Evolutionary conservation across 2,888 invertebrate species (phyloP).

Genomic region (Lucinisca nassula): DNA sequence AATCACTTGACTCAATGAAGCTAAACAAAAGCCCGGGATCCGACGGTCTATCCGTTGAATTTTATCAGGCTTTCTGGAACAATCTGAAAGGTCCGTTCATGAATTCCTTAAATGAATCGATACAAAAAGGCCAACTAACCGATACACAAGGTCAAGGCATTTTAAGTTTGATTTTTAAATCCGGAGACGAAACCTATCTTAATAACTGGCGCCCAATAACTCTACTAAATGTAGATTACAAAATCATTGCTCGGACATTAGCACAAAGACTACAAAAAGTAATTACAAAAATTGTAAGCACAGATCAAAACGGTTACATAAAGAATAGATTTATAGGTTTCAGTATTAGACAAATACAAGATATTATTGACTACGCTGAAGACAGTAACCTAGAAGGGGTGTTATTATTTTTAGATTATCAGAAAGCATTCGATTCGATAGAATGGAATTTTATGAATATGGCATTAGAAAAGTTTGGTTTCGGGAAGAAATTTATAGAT

Average conservation of each 20-base stretch:
- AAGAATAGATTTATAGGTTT: not conserved
- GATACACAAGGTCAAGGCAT: not conserved
- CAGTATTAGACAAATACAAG: not conserved
- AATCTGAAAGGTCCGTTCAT: too few relatives aligned
- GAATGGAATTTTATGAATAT: conserved; percentile 4
- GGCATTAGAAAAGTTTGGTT: not conserved
- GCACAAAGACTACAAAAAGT: not conserved
- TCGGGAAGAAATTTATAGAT: too few relatives aligned
- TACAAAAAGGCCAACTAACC: not conserved
- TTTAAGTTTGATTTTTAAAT: not conserved
- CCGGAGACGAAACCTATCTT: not conserved
- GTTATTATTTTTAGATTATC: too few relatives aligned
- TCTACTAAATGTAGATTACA: not conserved
- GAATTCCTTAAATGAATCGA: too few relatives aligned
- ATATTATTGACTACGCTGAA: not conserved
- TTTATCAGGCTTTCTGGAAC: too few relatives aligned
- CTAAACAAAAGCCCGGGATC: too few relatives aligned
- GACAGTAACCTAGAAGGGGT: not conserved
- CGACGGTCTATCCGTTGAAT: too few relatives aligned
- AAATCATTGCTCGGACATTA: not conserved
- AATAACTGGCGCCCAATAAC: not conserved
- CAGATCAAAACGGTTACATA: too few relatives aligned
- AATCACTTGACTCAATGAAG: too few relatives aligned
- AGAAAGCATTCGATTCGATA: not conserved
- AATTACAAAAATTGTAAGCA: not conserved